phyloP scores from a whole-genome alignment of 2,113 vertebrate genomes.

The Leptosomus discolor region DNA sequence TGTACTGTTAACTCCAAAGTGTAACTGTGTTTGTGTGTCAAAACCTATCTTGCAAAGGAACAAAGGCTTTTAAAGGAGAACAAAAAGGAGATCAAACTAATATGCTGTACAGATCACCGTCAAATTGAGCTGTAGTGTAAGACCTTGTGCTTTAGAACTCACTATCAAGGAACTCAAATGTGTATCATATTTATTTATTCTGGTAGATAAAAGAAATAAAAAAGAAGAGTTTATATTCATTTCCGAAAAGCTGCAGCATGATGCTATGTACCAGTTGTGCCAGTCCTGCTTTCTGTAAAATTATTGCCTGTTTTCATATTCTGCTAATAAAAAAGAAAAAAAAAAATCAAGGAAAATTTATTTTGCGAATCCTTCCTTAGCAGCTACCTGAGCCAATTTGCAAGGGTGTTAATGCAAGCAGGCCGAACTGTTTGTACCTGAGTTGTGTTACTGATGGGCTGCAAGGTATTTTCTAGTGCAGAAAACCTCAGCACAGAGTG shows the following conservation, averaged over 20 bases:
- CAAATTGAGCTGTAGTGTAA: conserved; percentile 75
- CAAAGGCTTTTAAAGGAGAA: conserved; percentile 52
- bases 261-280: conserved; percentile 63
- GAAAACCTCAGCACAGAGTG: neutral
- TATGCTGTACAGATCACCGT: conserved; percentile 65
- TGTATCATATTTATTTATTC: conserved; percentile 83
- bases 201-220: conserved; percentile 68
- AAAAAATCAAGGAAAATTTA: neutral
- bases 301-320: conserved; percentile 78
- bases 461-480: neutral
- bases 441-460: neutral
- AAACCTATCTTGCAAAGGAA: conserved; percentile 51
- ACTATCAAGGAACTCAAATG: conserved; percentile 60
- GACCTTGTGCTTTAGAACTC: conserved; percentile 75
- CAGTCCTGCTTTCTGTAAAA: conserved; percentile 74
- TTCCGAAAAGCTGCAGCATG: conserved; percentile 71
- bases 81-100: conserved; percentile 41
- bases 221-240: conserved; percentile 58
- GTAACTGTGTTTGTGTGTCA: conserved; percentile 27
- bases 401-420: neutral
- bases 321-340: conserved; percentile 68
- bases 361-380: neutral
- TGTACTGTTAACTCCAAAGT: conserved; percentile 13
- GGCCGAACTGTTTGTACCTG: neutral
- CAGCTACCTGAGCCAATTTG: accelerated